Conservation (phyloP, 2,888 invertebrate genomes). For the Cephus rjabovi region DNA sequence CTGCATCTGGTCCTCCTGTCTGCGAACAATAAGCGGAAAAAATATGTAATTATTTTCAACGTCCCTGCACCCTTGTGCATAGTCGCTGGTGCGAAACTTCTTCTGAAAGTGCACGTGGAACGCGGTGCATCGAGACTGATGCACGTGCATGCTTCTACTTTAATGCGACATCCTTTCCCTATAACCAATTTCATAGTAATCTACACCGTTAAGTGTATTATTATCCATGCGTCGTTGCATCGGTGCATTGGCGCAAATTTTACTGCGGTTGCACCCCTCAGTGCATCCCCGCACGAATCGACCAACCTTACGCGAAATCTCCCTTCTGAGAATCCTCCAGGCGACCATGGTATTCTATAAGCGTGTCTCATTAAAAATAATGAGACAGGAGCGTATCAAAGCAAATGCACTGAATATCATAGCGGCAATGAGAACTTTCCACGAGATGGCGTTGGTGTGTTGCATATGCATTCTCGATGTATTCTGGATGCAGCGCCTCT, state of each 20-base stretch:
- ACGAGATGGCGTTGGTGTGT: background rate
- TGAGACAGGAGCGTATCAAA: background rate
- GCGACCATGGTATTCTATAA: background rate
- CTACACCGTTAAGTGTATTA: background rate
- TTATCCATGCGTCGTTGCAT: background rate
- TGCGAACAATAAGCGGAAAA: background rate
- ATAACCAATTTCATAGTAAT: background rate
- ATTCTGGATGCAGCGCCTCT: background rate
- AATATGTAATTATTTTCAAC: background rate
- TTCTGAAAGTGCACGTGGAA: background rate
- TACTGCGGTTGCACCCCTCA: background rate
- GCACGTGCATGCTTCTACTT: background rate
- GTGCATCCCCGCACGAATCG: background rate
- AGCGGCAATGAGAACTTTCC: background rate
- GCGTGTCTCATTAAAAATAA: conserved; percentile 5
- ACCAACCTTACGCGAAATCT: background rate
- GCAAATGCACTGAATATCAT: background rate
- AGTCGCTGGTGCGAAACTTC: background rate
- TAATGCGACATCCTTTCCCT: background rate
- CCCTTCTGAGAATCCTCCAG: background rate
- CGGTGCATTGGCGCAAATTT: background rate
- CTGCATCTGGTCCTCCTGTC: background rate
- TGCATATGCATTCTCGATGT: background rate
- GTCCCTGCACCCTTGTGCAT: background rate
- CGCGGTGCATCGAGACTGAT: background rate